Percentiles rank a stretch among this genome's conserved stretches.
phyloP scores from a whole-genome alignment of 1,140 invertebrate genomes.

The Scaptomyza pallida region DNA sequence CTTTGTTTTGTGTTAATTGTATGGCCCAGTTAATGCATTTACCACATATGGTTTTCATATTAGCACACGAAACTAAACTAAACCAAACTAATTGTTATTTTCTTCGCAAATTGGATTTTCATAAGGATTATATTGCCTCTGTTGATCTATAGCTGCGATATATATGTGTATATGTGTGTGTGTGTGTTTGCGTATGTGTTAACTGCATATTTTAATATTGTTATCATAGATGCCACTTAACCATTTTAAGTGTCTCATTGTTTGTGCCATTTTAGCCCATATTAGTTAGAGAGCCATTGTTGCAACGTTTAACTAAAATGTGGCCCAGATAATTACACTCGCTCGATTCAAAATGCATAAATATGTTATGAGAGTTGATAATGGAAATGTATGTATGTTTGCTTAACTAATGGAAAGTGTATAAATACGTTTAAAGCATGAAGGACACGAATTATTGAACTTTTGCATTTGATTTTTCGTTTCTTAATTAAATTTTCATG shows the following conservation, averaged over 20 bases:
- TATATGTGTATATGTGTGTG: background rate
- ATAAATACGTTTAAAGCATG: too few relatives aligned
- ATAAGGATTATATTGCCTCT: constrained; percentile 65
- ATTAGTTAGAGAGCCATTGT: constrained; percentile 19
- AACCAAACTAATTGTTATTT: constrained; percentile 71
- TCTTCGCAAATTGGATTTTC: constrained; percentile 77
- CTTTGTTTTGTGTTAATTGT: constrained; percentile 54
- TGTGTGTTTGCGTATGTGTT: constrained; percentile 6
- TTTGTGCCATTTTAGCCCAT: constrained; percentile 20
- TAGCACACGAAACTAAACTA: constrained; percentile 43
- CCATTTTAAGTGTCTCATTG: background rate
- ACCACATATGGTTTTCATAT: constrained; percentile 48
- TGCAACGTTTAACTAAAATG: constrained; percentile 17
- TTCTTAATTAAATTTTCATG: background rate
- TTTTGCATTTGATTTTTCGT: background rate
- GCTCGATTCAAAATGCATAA: too few relatives aligned
- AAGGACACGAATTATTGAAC: too few relatives aligned
- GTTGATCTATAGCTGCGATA: constrained; percentile 22
- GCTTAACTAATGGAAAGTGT: too few relatives aligned
- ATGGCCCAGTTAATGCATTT: constrained; percentile 65
- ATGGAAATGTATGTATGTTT: too few relatives aligned
- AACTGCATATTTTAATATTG: constrained; percentile 45
- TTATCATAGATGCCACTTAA: constrained; percentile 31
- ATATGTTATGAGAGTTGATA: too few relatives aligned
- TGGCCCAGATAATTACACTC: constrained; percentile 13